These are phyloP conservation scores for Siniperca obscura DNA, from an alignment of 2,797 vertebrate genomes.

Conservation along the genomic window DNA sequence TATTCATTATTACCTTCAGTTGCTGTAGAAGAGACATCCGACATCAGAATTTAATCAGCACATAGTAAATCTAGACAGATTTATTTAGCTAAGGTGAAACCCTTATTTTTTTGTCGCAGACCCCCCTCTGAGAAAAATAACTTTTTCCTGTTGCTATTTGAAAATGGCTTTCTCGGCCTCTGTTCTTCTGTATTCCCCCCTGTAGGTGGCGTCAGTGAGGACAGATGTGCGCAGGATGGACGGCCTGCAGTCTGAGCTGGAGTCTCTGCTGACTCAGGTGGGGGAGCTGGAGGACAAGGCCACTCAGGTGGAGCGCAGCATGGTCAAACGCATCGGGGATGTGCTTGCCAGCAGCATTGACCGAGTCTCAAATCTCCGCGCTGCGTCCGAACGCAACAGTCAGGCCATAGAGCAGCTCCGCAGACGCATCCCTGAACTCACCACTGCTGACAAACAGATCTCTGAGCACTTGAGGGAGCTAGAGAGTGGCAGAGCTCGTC, in stretches of 20 bases:
- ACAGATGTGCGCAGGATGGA: conserved; percentile 95
- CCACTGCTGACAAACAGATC: conserved; percentile 78
- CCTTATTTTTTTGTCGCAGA: background rate
- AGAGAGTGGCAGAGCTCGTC: conserved; percentile 90
- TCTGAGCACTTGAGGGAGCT: conserved; percentile 85
- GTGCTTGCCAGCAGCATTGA: conserved; percentile 91
- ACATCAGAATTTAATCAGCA: background rate
- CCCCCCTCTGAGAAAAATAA: background rate
- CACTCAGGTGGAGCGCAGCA: conserved; percentile 84
- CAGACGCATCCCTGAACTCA: conserved; percentile 82
- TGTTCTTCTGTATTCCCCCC: background rate
- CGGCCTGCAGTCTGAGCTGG: conserved; percentile 89
- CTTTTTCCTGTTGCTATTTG: background rate
- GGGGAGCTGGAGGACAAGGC: conserved; percentile 87
- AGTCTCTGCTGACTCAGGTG: conserved; percentile 84
- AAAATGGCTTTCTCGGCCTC: background rate
- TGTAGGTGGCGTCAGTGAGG: conserved; percentile 87
- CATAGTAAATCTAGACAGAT: background rate
- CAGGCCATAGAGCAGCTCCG: conserved; percentile 84
- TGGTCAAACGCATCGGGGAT: conserved; percentile 89
- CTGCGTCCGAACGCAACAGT: conserved; percentile 84
- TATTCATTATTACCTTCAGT: background rate
- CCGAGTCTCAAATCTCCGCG: conserved; percentile 86
- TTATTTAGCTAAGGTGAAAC: background rate
- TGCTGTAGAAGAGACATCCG: background rate